Base-by-base conservation (phyloP, 2,113 vertebrate species). In the Loxodonta africana region DNA sequence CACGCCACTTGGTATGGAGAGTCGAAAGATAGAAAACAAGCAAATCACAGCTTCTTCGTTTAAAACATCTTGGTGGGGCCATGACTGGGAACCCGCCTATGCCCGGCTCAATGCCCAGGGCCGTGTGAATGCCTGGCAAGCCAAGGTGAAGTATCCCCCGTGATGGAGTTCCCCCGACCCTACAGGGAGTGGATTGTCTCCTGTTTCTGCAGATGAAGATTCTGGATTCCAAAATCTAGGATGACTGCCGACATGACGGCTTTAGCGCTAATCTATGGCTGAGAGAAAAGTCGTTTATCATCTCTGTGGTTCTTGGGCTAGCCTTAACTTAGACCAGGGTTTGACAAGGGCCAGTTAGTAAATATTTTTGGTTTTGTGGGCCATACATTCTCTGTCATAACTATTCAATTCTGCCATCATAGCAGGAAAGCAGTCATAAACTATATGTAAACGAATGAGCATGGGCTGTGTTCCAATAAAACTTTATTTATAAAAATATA, bases 1-100 rank as follows among this genome's bases (percentile, higher is more conserved):
- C 3, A 98, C 99, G 46, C 99, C 99, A 6, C 96, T 99, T 90
- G 99, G 99, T 73, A 98, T 99, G 98, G 98, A 99, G 97, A 99
- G 53, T 41, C 90, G 98, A 67, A 83, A 91, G 71, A 99, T 99
- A 74, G 51, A 95, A 88, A 98, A 99, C 95, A 46, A 84, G 25
- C 98, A 91, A 85, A 99, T 99, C 95, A 99, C 99, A 21, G 99
- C 99, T 80, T 99, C 99, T 92, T 99, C 99, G 0, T 87, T 86
- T 74, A 98, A 98, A 62, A 77, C 95, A 83, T 98, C 97, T 94
- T 99, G 99, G 99, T 99, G 98, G 91, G 97, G 98, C 83, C 83
- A 88, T 84, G 62, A 96, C 73, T 99, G 99, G 99, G 94, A 95
- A 11, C 98, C 99, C 0, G 98, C 88, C 9, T 93, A 97, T 0